Evolutionary conservation across 2,888 invertebrate genomes (phyloP).

Genomic region (Acanthococcus lagerstroemiae): DNA sequence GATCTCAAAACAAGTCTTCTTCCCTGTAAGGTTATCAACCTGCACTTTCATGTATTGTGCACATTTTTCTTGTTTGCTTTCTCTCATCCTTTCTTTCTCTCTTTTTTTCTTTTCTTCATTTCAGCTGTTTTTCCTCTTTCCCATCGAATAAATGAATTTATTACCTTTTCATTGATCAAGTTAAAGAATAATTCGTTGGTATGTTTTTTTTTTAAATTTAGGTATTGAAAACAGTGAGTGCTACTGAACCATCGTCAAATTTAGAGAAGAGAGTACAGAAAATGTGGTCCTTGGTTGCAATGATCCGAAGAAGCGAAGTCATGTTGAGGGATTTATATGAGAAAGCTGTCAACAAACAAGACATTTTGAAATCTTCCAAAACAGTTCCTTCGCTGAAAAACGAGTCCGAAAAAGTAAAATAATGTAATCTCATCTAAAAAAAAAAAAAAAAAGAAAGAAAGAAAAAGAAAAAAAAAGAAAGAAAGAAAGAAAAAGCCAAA

Average conservation of each 20-base stretch:
- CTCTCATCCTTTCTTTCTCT: neutral
- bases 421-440: too few species aligned
- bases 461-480: too few species aligned
- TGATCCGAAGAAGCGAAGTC: conserved; percentile 12
- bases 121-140: neutral
- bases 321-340: conserved; percentile 14
- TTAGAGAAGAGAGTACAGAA: conserved; percentile 20
- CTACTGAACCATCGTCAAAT: neutral
- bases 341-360: neutral
- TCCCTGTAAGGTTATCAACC: too few species aligned
- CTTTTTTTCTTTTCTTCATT: neutral
- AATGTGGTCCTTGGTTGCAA: conserved; percentile 11
- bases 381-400: conserved; percentile 1
- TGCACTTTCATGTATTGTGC: too few species aligned
- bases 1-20: too few species aligned
- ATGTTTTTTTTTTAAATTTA: neutral
- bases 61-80: too few species aligned
- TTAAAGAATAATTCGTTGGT: too few species aligned
- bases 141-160: neutral
- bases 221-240: conserved; percentile 6
- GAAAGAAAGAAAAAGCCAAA: too few species aligned
- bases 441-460: too few species aligned
- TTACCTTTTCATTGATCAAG: too few species aligned
- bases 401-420: neutral
- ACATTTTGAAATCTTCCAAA: neutral